Conservation (phyloP, 2,888 invertebrate species). For the Lepidocyrtinus sp. region DNA sequence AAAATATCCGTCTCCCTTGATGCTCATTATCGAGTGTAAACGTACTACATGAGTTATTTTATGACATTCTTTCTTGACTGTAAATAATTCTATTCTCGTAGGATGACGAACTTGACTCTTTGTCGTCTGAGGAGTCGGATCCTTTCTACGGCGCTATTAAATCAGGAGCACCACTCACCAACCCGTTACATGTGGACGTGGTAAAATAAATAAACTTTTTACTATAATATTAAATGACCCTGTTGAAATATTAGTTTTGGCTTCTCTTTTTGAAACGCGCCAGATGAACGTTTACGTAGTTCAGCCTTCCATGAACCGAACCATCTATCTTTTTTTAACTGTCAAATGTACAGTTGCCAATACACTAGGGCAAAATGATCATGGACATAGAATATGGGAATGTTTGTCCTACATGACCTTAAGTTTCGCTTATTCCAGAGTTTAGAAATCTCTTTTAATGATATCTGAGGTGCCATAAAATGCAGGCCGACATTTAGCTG, state of each 20-base stretch:
- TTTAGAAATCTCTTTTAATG: no score
- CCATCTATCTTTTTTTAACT: not conserved
- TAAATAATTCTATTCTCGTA: not conserved
- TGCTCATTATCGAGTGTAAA: not conserved
- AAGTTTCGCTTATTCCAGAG: no score
- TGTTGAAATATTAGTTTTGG: no score
- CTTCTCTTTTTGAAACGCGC: no score
- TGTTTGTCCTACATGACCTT: no score
- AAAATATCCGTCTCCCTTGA: no score
- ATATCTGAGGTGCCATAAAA: no score
- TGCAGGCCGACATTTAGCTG: no score
- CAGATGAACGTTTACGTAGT: no score
- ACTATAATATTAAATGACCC: no score
- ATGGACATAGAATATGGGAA: no score
- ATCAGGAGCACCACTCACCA: slow-evolving; percentile 23
- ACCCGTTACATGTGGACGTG: slow-evolving; percentile 48
- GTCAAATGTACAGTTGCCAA: not conserved
- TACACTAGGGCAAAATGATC: no score
- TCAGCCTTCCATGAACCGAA: slow-evolving; percentile 5
- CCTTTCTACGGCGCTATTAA: not conserved
- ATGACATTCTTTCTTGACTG: not conserved
- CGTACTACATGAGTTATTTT: not conserved
- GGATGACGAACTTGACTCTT: slow-evolving; percentile 57
- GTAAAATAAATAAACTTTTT: slow-evolving; percentile 26
- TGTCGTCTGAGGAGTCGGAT: slow-evolving; percentile 41